Conservation (phyloP, 2,888 invertebrate genomes). For the Megamerina dolium region DNA sequence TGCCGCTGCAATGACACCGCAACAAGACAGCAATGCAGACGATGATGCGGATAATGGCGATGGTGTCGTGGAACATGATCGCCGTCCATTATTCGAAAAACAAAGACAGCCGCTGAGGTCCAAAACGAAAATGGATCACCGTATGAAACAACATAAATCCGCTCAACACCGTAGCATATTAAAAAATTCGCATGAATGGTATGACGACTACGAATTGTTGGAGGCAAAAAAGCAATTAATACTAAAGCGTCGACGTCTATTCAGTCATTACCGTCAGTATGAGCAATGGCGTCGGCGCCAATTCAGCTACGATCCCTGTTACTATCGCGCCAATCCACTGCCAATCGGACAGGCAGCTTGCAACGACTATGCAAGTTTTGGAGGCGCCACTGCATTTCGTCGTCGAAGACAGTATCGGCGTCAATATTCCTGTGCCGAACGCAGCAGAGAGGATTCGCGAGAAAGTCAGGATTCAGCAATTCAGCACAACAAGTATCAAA, state of each 20-base stretch:
- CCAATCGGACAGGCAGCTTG: slow-evolving; percentile 29
- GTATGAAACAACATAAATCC: slow-evolving; percentile 32
- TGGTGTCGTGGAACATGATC: slow-evolving; percentile 13
- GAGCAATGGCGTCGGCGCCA: slow-evolving; percentile 48
- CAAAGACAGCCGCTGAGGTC: slow-evolving; percentile 26
- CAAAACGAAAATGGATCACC: slow-evolving; percentile 15
- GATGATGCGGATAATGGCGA: slow-evolving; percentile 2
- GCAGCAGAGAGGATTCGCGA: slow-evolving; percentile 42
- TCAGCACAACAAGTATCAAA: slow-evolving; percentile 31
- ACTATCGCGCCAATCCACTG: slow-evolving; percentile 40
- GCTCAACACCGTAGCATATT: slow-evolving; percentile 40
- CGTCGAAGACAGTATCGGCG: slow-evolving; percentile 45
- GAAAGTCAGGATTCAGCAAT: slow-evolving; percentile 43
- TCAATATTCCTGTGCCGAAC: slow-evolving; percentile 46
- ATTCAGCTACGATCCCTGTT: slow-evolving; percentile 47
- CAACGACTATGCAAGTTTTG: slow-evolving; percentile 23
- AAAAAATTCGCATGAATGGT: slow-evolving; percentile 37
- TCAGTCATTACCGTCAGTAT: slow-evolving; percentile 48
- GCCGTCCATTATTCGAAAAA: slow-evolving; percentile 17
- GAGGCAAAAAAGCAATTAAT: slow-evolving; percentile 46
- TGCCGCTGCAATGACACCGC: slow-evolving; percentile 23
- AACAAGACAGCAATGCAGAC: slow-evolving; percentile 4
- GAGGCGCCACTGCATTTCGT: slow-evolving; percentile 32
- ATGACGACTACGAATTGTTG: slow-evolving; percentile 39
- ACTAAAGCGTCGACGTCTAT: slow-evolving; percentile 41